Evolutionary conservation across 2,888 invertebrate genomes (phyloP).

Genomic region (Alloplasta piceator): DNA sequence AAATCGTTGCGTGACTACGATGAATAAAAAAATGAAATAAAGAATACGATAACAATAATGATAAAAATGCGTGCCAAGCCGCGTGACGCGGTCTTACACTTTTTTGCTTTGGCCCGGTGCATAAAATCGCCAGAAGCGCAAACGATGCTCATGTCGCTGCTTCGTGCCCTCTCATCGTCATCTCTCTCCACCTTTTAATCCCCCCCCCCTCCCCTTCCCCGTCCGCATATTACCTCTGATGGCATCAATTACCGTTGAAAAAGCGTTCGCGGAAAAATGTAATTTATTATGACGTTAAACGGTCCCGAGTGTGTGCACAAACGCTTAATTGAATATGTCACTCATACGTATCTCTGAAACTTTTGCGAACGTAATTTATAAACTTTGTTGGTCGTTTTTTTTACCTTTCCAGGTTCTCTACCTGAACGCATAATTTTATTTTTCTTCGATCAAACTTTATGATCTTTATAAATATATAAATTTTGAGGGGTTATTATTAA

Average conservation of each 20-base stretch:
- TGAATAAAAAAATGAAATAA: too few relatives aligned
- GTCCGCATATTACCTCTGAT: slow-evolving; percentile 17
- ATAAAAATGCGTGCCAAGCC: slow-evolving; percentile 26
- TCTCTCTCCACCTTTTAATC: too few relatives aligned
- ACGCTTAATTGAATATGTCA: slow-evolving; percentile 57
- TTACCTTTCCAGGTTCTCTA: too few relatives aligned
- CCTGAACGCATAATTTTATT: too few relatives aligned
- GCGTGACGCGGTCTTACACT: slow-evolving; percentile 24
- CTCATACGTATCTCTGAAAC: slow-evolving; percentile 39
- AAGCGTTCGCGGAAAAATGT: slow-evolving; percentile 37
- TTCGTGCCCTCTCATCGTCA: slow-evolving; percentile 33
- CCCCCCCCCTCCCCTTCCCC: slow-evolving; percentile 5
- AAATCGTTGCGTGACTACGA: too few relatives aligned
- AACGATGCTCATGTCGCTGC: slow-evolving; percentile 32
- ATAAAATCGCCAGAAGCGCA: slow-evolving; percentile 28
- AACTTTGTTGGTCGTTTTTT: too few relatives aligned
- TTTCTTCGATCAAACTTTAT: too few relatives aligned
- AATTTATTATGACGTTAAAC: slow-evolving; percentile 60
- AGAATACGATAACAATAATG: slow-evolving; percentile 21
- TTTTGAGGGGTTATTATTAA: too few relatives aligned
- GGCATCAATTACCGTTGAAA: slow-evolving; percentile 47
- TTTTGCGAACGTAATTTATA: slow-evolving; percentile 20
- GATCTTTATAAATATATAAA: too few relatives aligned
- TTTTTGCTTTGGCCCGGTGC: slow-evolving; percentile 43
- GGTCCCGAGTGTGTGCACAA: slow-evolving; percentile 16